Evolutionary conservation across 2,888 invertebrate genomes (phyloP).

Genomic region (Agonum fuliginosum): DNA sequence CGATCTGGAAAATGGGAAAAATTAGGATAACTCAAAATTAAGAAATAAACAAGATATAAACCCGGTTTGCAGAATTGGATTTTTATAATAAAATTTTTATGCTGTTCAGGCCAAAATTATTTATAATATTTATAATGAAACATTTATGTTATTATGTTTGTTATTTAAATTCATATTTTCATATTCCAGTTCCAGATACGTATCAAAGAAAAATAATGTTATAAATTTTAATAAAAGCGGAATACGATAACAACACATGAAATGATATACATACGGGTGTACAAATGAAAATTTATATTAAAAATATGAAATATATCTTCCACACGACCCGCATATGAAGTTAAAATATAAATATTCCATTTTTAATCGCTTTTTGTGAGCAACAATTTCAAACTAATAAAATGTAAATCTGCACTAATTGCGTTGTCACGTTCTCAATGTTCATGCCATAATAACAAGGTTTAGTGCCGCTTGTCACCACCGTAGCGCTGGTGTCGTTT

Average conservation of each 20-base stretch:
- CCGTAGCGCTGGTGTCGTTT: slow-evolving; percentile 12
- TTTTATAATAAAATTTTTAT: too few relatives aligned
- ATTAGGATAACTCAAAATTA: too few relatives aligned
- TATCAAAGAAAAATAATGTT: not conserved
- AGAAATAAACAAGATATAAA: too few relatives aligned
- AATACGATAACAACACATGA: not conserved
- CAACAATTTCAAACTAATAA: slow-evolving; percentile 40
- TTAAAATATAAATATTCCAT: slow-evolving; percentile 10
- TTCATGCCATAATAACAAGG: slow-evolving; percentile 10
- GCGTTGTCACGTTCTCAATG: slow-evolving; percentile 28
- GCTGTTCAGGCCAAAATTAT: too few relatives aligned
- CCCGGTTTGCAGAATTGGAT: too few relatives aligned
- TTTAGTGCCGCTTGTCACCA: slow-evolving; percentile 10
- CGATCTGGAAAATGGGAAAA: too few relatives aligned
- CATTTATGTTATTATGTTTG: too few relatives aligned
- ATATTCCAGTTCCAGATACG: too few relatives aligned
- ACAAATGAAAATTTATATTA: slow-evolving; percentile 14
- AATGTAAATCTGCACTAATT: slow-evolving; percentile 43
- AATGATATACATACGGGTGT: not conserved
- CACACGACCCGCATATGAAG: slow-evolving; percentile 20
- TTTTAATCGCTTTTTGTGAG: not conserved
- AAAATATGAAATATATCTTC: slow-evolving; percentile 7
- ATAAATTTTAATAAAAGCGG: too few relatives aligned
- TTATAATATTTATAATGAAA: too few relatives aligned
- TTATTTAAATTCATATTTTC: too few relatives aligned